Conservation (phyloP, 2,888 invertebrate species). For the Cephus pygmeus region DNA sequence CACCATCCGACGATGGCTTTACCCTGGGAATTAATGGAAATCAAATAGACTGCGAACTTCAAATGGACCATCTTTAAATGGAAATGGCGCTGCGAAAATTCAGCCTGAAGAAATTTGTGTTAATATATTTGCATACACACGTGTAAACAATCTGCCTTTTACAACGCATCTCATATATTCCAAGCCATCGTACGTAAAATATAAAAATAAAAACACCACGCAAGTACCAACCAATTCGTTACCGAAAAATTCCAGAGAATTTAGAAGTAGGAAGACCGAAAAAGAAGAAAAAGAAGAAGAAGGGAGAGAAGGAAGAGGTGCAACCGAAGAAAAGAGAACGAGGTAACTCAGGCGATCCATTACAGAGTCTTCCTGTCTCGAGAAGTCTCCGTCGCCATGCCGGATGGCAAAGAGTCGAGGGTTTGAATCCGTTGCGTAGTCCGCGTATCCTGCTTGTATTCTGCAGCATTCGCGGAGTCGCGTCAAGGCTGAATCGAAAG, state of each 20-base stretch:
- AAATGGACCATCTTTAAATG: too few relatives aligned
- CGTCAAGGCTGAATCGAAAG: conserved; percentile 61
- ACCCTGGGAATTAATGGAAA: too few relatives aligned
- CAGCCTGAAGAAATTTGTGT: background rate
- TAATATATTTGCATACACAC: background rate
- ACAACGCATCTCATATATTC: background rate
- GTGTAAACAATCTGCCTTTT: background rate
- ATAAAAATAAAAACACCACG: background rate
- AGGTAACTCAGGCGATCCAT: conserved; percentile 50
- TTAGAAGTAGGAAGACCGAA: conserved; percentile 26
- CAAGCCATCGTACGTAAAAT: too few relatives aligned
- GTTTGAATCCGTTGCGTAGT: conserved; percentile 26
- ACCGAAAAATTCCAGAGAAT: background rate
- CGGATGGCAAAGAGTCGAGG: conserved; percentile 6
- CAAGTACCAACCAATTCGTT: background rate
- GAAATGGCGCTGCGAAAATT: background rate
- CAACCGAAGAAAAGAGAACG: conserved; percentile 30
- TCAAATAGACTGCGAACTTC: too few relatives aligned
- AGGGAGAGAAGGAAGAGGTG: background rate
- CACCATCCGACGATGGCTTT: too few relatives aligned
- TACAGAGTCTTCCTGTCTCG: conserved; percentile 23
- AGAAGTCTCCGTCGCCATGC: conserved; percentile 9
- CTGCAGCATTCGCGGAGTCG: conserved; percentile 41
- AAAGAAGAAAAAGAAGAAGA: background rate
- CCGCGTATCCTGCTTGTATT: conserved; percentile 12